Base-by-base conservation (phyloP, 1,140 invertebrate species). In the Coelopa frigida region DNA sequence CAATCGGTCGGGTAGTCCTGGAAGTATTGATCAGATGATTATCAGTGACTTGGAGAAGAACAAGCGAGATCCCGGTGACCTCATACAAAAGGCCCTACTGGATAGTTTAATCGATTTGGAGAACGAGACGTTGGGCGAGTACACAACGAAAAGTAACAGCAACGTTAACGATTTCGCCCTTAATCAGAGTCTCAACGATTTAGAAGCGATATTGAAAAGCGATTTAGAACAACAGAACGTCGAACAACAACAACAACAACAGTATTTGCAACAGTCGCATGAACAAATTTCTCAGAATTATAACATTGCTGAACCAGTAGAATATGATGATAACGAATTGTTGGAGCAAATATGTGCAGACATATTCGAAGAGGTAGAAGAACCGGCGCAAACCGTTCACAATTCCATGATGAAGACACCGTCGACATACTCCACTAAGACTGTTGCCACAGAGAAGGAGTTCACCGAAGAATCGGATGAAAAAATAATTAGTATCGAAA, bases 401-500 rank as follows among this genome's bases (percentile, higher is more conserved):
- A 22, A 12, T 10, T 20, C 23, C 50, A 53, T 8, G 39, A 49
- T 7, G 12, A 14, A 7, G 29, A 35, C 14, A 29, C 18, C 18
- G 10, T 21, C 17, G 31, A 27, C 27, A 48, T 33, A 14, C 35
- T 21, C 3, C 11, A 32, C 27, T 6, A 6, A 6, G 11, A 26
- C 4, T 8, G 2, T 20, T 11, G 5, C 14, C 14, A 27, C 6
- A 8, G 4, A 15, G 31, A 2, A 45, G n/a, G 32, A 48, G 11
- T n/a, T n/a, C n/a, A 10, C 7, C 12, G 29, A 48, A 12, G 29
- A 43, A 20, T 15, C 21, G 1, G 51, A 46, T 7, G 40, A 61
- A 23, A 60, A 63, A 38, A 38, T 57, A 11, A 52, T 66, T 6
- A 59, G 51, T 3, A 65, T 66, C 18, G 59, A 66, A 48, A 66